These are phyloP conservation scores for Vireo altiloquus DNA, from an alignment of 2,113 vertebrate genomes.

Conservation along the genomic window DNA sequence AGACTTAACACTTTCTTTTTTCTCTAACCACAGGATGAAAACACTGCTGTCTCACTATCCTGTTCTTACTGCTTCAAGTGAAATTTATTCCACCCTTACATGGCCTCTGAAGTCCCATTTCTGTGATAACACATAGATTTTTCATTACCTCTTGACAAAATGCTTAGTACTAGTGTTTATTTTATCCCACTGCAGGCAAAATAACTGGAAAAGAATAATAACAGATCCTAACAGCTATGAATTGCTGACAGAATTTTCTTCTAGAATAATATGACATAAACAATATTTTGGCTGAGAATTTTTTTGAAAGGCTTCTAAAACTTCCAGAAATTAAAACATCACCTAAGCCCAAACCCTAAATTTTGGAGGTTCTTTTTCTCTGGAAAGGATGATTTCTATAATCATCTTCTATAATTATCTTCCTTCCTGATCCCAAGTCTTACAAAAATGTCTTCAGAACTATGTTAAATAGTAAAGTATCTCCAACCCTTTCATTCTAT, in stretches of 20 bases:
- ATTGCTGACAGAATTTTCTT: neutral
- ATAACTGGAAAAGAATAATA: neutral
- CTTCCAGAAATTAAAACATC: neutral
- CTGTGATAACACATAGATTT: neutral
- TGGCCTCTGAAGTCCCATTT: neutral
- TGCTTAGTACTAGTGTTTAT: neutral
- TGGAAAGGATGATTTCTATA: neutral
- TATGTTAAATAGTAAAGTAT: neutral
- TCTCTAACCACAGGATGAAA: neutral
- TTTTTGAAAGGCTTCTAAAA: neutral
- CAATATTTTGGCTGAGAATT: neutral
- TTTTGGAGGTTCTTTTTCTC: neutral
- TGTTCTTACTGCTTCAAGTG: neutral
- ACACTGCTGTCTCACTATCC: neutral
- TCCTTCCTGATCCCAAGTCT: neutral
- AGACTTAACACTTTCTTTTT: neutral
- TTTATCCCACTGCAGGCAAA: neutral
- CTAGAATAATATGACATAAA: neutral
- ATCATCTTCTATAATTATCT: neutral
- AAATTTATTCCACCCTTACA: neutral
- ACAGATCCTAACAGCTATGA: neutral
- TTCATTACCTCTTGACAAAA: slow-evolving; percentile 3
- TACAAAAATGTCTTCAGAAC: neutral
- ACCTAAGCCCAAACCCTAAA: neutral
- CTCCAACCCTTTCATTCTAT: neutral